Evolutionary conservation across 2,797 vertebrate species (phyloP).

Genomic region (Coreius guichenoti): DNA sequence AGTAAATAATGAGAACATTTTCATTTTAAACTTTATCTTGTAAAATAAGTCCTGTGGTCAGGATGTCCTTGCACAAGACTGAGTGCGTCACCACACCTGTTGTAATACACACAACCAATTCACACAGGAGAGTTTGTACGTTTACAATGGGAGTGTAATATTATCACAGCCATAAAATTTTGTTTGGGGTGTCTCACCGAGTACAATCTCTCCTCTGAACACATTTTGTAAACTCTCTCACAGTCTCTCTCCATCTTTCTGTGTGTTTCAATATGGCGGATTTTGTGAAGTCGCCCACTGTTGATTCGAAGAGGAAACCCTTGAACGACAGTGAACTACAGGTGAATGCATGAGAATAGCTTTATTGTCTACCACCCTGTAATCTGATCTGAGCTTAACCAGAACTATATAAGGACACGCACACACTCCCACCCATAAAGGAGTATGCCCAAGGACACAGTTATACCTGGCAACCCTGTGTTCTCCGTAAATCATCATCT

Average conservation of each 20-base stretch:
- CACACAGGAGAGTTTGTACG: background rate
- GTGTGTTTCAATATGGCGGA: background rate
- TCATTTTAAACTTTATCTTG: background rate
- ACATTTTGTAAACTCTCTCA: background rate
- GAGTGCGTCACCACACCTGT: constrained; percentile 11
- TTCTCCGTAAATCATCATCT: constrained; percentile 41
- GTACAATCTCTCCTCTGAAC: background rate
- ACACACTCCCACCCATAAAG: constrained; percentile 35
- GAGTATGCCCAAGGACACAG: constrained; percentile 41
- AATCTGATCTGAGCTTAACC: constrained; percentile 41
- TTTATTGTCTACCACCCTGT: constrained; percentile 50
- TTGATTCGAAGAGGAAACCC: constrained; percentile 29
- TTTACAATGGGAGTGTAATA: constrained; percentile 2
- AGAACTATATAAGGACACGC: constrained; percentile 31
- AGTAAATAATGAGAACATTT: background rate
- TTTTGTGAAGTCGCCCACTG: constrained; percentile 17
- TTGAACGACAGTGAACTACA: constrained; percentile 15
- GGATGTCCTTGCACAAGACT: background rate
- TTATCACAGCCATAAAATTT: constrained; percentile 44
- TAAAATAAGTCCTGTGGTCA: background rate
- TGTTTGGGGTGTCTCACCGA: constrained; percentile 29
- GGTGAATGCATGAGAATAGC: constrained; percentile 35
- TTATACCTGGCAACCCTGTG: constrained; percentile 30
- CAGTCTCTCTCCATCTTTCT: background rate
- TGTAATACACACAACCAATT: background rate